Percentiles rank a stretch among this genome's conserved stretches.
Evolutionary conservation across 2,113 vertebrate species (phyloP).

Genomic region (Nipponia nippon): DNA sequence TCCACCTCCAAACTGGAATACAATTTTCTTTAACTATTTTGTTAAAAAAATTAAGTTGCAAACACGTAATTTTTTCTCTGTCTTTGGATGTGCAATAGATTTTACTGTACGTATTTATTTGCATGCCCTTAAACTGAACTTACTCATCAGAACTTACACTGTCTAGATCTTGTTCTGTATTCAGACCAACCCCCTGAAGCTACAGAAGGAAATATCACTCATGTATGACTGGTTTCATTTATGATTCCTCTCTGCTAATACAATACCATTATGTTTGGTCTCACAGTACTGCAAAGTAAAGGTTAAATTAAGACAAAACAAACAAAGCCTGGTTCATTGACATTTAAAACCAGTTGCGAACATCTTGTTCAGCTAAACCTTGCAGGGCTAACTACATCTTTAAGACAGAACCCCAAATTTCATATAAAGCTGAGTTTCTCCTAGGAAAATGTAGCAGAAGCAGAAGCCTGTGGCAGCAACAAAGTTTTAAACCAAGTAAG

Average conservation of each 20-base stretch:
- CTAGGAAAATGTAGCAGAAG: not conserved
- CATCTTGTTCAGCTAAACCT: not conserved
- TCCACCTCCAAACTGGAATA: not conserved
- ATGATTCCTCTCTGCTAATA: not conserved
- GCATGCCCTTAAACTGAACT: not conserved
- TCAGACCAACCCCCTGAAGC: not conserved
- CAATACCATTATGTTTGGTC: not conserved
- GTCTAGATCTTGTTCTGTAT: not conserved
- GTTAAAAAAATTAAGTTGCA: not conserved
- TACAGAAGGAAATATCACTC: not conserved
- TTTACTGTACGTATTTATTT: not conserved
- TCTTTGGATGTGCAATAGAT: not conserved
- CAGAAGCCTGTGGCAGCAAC: not conserved
- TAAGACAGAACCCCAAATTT: not conserved
- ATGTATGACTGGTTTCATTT: not conserved
- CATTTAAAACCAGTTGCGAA: not conserved
- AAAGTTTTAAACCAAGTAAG: not conserved
- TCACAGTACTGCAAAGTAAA: not conserved
- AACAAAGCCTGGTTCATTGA: not conserved
- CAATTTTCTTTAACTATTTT: not conserved
- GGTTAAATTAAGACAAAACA: not conserved
- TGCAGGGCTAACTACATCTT: not conserved
- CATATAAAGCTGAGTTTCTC: not conserved
- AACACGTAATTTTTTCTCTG: not conserved
- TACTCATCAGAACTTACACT: not conserved